Percentiles rank a stretch among this genome's conserved stretches.
These are phyloP conservation scores for Cheilinus undulatus DNA, from an alignment of 2,113 vertebrate genomes.

Conservation along the genomic window DNA sequence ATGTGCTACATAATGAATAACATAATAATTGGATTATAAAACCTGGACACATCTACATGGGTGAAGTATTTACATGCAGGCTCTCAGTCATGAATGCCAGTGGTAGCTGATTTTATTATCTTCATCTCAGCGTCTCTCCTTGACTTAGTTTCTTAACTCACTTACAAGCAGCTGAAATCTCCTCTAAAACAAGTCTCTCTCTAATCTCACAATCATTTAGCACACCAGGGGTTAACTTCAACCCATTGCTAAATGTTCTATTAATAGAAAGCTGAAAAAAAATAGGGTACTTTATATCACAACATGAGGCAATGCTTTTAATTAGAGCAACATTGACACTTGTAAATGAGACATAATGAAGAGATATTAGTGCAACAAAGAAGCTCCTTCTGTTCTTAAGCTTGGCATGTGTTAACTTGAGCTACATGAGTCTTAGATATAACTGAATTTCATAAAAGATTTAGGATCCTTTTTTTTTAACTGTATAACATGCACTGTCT, in stretches of 20 bases:
- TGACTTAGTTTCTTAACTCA: slow-evolving; percentile 52
- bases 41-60: too few species aligned
- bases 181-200: slow-evolving; percentile 59
- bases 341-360: slow-evolving; percentile 61
- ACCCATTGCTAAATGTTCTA: slow-evolving; percentile 55
- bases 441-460: too few species aligned
- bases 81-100: slow-evolving; percentile 46
- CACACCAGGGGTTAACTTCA: slow-evolving; percentile 64
- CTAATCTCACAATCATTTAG: slow-evolving; percentile 57
- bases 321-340: slow-evolving; percentile 56
- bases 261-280: slow-evolving; percentile 70
- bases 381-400: neutral
- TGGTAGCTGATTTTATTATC: slow-evolving; percentile 21
- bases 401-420: too few species aligned
- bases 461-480: too few species aligned
- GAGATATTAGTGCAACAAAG: slow-evolving; percentile 48
- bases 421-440: too few species aligned
- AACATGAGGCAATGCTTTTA: slow-evolving; percentile 49
- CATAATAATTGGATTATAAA: too few species aligned
- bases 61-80: too few species aligned
- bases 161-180: slow-evolving; percentile 48
- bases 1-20: too few species aligned
- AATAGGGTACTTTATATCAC: slow-evolving; percentile 54
- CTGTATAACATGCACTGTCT: too few species aligned
- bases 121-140: neutral